Conservation (phyloP, 2,113 vertebrate genomes). For the Emydura subglobosa region DNA sequence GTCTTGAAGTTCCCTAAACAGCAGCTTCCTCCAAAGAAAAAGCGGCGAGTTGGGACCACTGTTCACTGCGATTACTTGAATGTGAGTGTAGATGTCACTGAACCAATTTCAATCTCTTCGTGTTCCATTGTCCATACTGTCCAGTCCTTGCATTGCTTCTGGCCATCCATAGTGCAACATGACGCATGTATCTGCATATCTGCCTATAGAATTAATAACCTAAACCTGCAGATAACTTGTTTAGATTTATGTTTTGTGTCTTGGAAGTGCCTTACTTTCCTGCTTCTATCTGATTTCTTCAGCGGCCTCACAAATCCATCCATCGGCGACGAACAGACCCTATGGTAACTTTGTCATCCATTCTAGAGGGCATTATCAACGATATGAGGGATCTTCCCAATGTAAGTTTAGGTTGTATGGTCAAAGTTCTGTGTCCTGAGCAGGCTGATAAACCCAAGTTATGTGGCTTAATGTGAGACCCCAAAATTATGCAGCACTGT, state of each 20-base stretch:
- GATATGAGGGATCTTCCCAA: conserved; percentile 97
- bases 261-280: neutral
- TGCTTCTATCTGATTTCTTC: conserved; percentile 38
- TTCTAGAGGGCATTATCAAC: conserved; percentile 96
- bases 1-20: conserved; percentile 99
- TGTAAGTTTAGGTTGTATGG: conserved; percentile 79
- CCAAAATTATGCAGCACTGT: neutral
- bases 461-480: neutral
- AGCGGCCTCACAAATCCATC: conserved; percentile 98
- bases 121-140: neutral
- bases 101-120: neutral
- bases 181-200: neutral
- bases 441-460: neutral
- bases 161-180: accelerated
- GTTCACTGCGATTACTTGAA: conserved; percentile 98
- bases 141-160: neutral
- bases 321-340: conserved; percentile 96
- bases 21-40: conserved; percentile 97
- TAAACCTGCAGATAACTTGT: neutral
- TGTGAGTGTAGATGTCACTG: conserved; percentile 78
- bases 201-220: neutral
- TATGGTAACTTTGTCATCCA: conserved; percentile 96
- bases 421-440: neutral
- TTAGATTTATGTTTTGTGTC: neutral
- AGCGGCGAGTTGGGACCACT: conserved; percentile 93